phyloP scores from a whole-genome alignment of 2,888 invertebrate genomes.

The Dynastes grantii region DNA sequence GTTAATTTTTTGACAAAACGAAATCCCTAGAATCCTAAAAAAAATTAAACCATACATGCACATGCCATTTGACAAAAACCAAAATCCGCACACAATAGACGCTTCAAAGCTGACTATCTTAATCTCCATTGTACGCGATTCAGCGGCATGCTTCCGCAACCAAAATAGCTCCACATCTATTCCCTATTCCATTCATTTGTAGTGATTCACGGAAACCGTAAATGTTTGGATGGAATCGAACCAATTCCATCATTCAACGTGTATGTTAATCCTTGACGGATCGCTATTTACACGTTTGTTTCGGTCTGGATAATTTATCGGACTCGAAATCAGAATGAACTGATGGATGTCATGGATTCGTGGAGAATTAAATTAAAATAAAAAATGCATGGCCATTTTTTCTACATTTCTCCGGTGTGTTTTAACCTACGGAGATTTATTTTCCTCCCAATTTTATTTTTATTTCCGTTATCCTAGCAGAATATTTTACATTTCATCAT shows the following conservation, averaged over 20 bases:
- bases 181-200: conserved; percentile 18
- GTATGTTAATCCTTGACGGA: conserved; percentile 14
- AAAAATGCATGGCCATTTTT: conserved; percentile 1
- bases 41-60: too few species aligned
- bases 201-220: conserved; percentile 26
- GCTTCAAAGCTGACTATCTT: too few species aligned
- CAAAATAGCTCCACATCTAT: conserved; percentile 12
- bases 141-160: background rate
- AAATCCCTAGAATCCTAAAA: too few species aligned
- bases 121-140: background rate
- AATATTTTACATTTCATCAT: too few species aligned
- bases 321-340: conserved; percentile 3
- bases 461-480: too few species aligned
- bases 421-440: too few species aligned
- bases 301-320: conserved; percentile 6
- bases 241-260: conserved; percentile 13
- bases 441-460: too few species aligned
- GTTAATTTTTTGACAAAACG: too few species aligned
- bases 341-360: conserved; percentile 5
- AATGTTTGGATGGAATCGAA: conserved; percentile 23
- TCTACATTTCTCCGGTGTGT: background rate
- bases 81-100: too few species aligned
- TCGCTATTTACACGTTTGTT: conserved; percentile 23
- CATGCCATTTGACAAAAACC: too few species aligned
- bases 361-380: background rate